phyloP scores from a whole-genome alignment of 2,797 vertebrate genomes.

The Alcedo atthis region DNA sequence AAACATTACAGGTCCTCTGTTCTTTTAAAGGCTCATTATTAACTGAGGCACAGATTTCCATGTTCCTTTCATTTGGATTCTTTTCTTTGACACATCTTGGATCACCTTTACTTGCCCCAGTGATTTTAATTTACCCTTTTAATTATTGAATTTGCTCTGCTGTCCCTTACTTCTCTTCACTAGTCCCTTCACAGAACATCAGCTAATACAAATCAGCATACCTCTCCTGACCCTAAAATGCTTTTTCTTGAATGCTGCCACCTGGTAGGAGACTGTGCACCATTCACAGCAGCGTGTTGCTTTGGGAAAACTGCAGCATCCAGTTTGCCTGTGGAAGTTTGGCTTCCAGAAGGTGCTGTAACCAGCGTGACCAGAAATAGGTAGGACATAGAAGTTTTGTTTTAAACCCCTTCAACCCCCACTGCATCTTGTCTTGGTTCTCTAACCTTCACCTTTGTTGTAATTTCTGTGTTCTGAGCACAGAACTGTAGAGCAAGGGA shows the following conservation, averaged over 20 bases:
- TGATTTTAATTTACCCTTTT: background rate
- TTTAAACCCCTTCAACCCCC: background rate
- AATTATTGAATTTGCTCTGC: background rate
- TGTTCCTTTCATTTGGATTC: background rate
- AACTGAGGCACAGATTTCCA: background rate
- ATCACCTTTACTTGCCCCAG: background rate
- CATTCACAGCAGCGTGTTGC: too few species aligned
- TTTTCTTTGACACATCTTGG: background rate
- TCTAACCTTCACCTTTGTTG: background rate
- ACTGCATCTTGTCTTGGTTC: background rate
- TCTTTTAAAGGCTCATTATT: background rate
- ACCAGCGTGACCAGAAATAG: background rate
- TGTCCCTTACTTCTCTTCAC: background rate
- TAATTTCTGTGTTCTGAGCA: background rate
- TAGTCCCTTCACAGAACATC: background rate
- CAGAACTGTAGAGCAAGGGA: background rate
- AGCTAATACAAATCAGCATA: background rate
- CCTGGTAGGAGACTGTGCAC: background rate
- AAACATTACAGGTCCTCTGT: background rate
- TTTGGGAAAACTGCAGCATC: background rate
- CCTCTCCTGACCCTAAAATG: background rate
- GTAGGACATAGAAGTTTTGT: background rate
- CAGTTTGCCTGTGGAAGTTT: fast-evolving
- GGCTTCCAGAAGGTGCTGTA: background rate
- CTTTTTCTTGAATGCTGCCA: background rate